A percentile compares a stretch with the other conserved stretches of the same genome.
These are phyloP conservation scores for Myotis lucifugus DNA, from an alignment of 2,113 vertebrate species.

Conservation along the genomic window DNA sequence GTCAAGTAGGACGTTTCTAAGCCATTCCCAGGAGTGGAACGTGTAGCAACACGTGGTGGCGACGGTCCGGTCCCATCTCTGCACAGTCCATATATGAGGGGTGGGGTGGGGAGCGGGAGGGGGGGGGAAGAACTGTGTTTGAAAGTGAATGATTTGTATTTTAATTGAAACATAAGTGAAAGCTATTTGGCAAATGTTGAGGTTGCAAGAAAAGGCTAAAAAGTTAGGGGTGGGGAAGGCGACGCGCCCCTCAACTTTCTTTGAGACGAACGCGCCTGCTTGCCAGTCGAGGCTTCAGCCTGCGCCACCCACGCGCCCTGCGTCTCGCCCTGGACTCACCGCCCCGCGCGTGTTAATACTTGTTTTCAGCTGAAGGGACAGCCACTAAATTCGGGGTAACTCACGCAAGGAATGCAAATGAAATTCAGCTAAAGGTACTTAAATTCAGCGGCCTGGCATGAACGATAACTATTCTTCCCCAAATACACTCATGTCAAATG, in stretches of 20 bases:
- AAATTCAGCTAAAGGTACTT: neutral
- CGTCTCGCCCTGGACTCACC: neutral
- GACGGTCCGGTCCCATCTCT: neutral
- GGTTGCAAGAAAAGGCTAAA: neutral
- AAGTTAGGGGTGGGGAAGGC: neutral
- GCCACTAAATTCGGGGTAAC: neutral
- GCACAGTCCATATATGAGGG: neutral
- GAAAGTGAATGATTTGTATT: slow-evolving; percentile 65
- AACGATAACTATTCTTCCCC: neutral
- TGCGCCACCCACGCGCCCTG: rapidly evolving
- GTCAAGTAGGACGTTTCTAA: neutral
- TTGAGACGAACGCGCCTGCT: neutral
- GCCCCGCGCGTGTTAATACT: rapidly evolving
- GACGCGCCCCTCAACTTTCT: neutral
- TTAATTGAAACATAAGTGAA: slow-evolving; percentile 66
- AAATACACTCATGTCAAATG: neutral
- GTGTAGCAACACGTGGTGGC: neutral
- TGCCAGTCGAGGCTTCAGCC: neutral
- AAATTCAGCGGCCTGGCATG: neutral
- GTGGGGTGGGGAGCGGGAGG: too few species aligned
- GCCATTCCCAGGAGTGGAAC: neutral
- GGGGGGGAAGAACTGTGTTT: neutral
- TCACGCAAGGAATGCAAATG: neutral
- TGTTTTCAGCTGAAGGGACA: neutral
- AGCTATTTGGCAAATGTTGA: neutral